A percentile compares a stretch with the other conserved stretches of the same genome.
These are phyloP conservation scores for Tetrax tetrax DNA, from an alignment of 2,113 vertebrate genomes.

Conservation along the genomic window DNA sequence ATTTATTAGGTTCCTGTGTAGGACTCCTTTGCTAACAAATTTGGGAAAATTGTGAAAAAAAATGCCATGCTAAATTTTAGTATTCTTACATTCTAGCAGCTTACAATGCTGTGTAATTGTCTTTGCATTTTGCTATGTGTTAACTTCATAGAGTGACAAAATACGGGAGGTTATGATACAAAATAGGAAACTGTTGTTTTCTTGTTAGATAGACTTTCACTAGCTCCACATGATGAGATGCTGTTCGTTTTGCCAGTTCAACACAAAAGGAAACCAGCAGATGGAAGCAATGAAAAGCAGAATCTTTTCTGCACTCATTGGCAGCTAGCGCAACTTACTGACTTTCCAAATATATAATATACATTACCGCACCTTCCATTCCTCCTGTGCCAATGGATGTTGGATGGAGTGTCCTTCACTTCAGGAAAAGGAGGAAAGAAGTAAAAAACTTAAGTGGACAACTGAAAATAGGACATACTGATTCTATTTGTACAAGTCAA, in stretches of 20 bases:
- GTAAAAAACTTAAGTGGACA: background rate
- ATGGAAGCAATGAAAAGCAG: constrained; percentile 52
- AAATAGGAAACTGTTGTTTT: background rate
- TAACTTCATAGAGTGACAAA: background rate
- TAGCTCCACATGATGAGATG: background rate
- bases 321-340: background rate
- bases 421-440: background rate
- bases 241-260: background rate
- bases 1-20: background rate
- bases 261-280: constrained; percentile 52
- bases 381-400: background rate
- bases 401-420: background rate
- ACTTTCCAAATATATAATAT: background rate
- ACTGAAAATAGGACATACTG: background rate
- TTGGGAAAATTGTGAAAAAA: background rate
- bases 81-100: background rate
- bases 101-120: background rate
- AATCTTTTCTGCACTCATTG: background rate
- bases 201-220: background rate
- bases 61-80: background rate
- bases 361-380: background rate
- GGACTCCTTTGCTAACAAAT: background rate
- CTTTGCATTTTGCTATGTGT: background rate
- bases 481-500: constrained; percentile 41
- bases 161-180: background rate